Evolutionary conservation across 2,888 invertebrate species (phyloP).

Genomic region (Polymixis lichenea): DNA sequence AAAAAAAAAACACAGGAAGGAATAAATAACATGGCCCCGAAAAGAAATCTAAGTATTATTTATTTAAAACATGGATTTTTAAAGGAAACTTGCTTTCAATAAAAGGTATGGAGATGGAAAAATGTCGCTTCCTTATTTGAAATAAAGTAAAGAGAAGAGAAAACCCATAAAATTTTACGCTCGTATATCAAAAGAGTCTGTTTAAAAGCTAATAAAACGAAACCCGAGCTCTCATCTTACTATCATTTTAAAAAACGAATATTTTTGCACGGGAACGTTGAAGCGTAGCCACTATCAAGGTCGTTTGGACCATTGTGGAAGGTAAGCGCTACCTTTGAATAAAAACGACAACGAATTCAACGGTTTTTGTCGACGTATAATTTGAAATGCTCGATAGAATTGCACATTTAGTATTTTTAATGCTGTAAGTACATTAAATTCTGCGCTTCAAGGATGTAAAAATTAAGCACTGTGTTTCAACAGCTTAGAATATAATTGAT

Average conservation of each 20-base stretch:
- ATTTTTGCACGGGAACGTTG: constrained; percentile 34
- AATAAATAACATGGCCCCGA: not conserved
- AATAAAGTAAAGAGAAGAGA: constrained; percentile 17
- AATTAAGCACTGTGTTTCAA: not conserved
- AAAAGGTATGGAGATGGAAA: not conserved
- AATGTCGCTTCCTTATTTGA: not conserved
- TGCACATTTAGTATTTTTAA: not conserved
- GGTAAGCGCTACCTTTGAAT: constrained; percentile 17
- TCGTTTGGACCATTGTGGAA: constrained; percentile 28
- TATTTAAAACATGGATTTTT: not conserved
- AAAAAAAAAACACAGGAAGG: not conserved
- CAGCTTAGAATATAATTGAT: not conserved
- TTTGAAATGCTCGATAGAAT: constrained; percentile 8
- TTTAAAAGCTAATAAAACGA: constrained; percentile 38
- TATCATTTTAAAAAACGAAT: constrained; percentile 30
- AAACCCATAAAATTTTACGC: constrained; percentile 1
- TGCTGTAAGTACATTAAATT: not conserved
- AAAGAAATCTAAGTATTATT: not conserved
- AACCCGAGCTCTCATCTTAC: constrained; percentile 25
- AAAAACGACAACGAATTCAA: constrained; percentile 31
- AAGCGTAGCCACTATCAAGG: constrained; percentile 46
- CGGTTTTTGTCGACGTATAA: constrained; percentile 16
- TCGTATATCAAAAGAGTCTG: too few relatives aligned
- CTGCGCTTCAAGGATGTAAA: constrained; percentile 2
- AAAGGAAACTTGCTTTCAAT: constrained; percentile 2